A percentile compares a stretch with the other conserved stretches of the same genome.
These are phyloP conservation scores for Automeris io DNA, from an alignment of 2,888 invertebrate species.

Conservation along the genomic window DNA sequence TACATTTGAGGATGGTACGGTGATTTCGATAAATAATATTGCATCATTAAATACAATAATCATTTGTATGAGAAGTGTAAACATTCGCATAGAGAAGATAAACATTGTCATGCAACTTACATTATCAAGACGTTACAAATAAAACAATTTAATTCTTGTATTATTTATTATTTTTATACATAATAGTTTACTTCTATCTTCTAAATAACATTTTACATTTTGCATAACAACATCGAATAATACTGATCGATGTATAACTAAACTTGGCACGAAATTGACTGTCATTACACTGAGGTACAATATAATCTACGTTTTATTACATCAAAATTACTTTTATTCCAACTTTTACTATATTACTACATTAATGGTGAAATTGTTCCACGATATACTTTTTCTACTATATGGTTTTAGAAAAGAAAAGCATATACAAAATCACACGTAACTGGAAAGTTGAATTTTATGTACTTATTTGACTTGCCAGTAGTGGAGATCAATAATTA, in stretches of 20 bases:
- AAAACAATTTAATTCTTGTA: constrained; percentile 20
- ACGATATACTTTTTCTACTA: no score
- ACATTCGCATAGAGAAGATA: neutral
- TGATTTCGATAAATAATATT: neutral
- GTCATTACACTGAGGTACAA: constrained; percentile 42
- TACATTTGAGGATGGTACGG: neutral
- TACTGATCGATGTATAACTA: constrained; percentile 45
- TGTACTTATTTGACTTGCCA: no score
- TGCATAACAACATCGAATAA: constrained; percentile 30
- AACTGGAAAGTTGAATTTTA: no score
- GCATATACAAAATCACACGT: no score
- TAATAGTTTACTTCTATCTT: constrained; percentile 24
- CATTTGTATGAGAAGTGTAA: neutral
- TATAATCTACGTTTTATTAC: neutral
- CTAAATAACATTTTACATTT: constrained; percentile 16
- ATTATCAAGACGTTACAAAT: constrained; percentile 10
- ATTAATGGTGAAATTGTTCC: no score
- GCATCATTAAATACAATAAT: neutral
- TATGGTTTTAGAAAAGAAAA: no score
- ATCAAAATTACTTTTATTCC: no score
- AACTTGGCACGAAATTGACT: constrained; percentile 49
- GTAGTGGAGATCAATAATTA: no score
- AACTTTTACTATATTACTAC: no score
- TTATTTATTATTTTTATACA: constrained; percentile 27
- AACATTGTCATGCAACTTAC: neutral